A percentile compares a stretch with the other conserved stretches of the same genome.
Evolutionary conservation across 1,140 invertebrate genomes (phyloP).

Genomic region (Psilanteris sp.): DNA sequence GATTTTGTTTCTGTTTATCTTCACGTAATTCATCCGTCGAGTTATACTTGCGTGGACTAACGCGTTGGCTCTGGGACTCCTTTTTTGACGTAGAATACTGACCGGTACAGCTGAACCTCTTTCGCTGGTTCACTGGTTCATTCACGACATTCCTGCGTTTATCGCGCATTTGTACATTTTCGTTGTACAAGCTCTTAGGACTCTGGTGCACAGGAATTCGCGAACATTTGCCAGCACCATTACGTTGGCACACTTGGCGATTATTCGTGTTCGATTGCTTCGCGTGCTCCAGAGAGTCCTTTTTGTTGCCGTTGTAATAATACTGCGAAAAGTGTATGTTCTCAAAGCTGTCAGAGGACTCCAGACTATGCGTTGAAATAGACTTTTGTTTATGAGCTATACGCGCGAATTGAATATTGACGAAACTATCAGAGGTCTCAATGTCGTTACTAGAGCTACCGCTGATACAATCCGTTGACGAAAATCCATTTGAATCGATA

Average conservation of each 20-base stretch:
- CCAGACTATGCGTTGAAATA: constrained; percentile 67
- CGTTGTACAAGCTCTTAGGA: constrained; percentile 53
- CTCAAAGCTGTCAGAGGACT: constrained; percentile 70
- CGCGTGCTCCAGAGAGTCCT: background rate
- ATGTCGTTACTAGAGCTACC: constrained; percentile 71
- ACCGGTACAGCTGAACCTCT: constrained; percentile 66
- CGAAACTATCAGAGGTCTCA: constrained; percentile 75
- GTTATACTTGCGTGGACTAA: constrained; percentile 64
- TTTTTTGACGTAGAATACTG: constrained; percentile 49
- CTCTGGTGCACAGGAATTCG: constrained; percentile 34
- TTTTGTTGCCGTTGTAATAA: constrained; percentile 29
- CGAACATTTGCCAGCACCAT: constrained; percentile 7
- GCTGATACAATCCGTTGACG: constrained; percentile 67
- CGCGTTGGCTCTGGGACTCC: constrained; percentile 2
- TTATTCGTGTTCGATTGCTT: constrained; percentile 35
- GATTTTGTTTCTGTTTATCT: constrained; percentile 60
- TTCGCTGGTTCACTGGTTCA: constrained; percentile 30
- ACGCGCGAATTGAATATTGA: constrained; percentile 71
- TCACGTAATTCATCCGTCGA: constrained; percentile 72
- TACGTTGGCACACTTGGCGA: constrained; percentile 7
- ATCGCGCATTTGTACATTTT: constrained; percentile 63
- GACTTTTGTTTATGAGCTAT: constrained; percentile 56
- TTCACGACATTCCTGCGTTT: constrained; percentile 50
- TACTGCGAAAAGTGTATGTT: constrained; percentile 61
- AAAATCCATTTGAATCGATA: constrained; percentile 32